Percentiles rank a stretch among this genome's conserved stretches.
phyloP scores from a whole-genome alignment of 1,140 invertebrate genomes.

The Heliothis subflexa region DNA sequence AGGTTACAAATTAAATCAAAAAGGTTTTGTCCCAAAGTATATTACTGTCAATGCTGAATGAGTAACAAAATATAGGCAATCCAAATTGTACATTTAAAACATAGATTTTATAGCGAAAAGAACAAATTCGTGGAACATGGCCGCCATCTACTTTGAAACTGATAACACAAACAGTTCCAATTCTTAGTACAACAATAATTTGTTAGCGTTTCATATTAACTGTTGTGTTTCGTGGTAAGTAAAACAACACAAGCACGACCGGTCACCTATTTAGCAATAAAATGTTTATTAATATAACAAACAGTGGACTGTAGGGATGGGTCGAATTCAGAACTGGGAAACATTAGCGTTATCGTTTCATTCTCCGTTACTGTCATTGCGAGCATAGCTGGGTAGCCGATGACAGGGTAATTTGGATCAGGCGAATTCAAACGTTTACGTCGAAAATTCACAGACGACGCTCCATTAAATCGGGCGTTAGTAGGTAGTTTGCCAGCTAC shows the following conservation, averaged over 20 bases:
- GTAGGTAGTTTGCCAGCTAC: too few species aligned
- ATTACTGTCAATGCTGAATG: too few species aligned
- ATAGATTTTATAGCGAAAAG: conserved; percentile 22
- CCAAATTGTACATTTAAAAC: background rate
- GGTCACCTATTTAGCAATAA: conserved; percentile 33
- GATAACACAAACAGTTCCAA: conserved; percentile 44
- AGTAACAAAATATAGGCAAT: background rate
- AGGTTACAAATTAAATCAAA: background rate
- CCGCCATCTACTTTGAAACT: conserved; percentile 34
- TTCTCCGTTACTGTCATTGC: too few species aligned
- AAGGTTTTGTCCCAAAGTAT: background rate
- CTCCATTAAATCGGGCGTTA: too few species aligned
- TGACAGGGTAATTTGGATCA: too few species aligned
- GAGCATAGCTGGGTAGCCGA: too few species aligned
- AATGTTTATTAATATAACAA: conserved; percentile 22
- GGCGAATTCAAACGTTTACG: too few species aligned
- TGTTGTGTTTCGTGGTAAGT: conserved; percentile 35
- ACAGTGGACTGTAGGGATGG: background rate
- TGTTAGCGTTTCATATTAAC: conserved; percentile 43
- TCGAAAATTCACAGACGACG: too few species aligned
- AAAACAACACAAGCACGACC: conserved; percentile 13
- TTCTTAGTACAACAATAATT: conserved; percentile 45
- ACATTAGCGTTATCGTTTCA: background rate
- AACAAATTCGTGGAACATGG: conserved; percentile 27
- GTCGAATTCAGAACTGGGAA: background rate